A percentile compares a stretch with the other conserved stretches of the same genome.
Conservation (phyloP, 53 echinoderm and acorn worm species). For the Echinometra lucunter region DNA sequence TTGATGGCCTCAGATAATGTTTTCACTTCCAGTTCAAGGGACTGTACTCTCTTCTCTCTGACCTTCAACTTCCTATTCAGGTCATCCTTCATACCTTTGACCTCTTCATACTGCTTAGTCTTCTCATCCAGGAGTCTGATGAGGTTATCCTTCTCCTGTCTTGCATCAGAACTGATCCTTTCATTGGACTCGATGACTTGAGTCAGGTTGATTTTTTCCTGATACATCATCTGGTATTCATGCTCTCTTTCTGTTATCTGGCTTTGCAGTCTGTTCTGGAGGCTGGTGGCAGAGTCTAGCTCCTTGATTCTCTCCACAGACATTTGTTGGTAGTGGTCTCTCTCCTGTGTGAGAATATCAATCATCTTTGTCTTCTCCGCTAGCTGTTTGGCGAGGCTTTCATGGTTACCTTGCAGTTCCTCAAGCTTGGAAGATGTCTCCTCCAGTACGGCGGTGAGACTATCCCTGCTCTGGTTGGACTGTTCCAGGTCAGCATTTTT, state of each 20-base stretch:
- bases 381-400: slow-evolving; percentile 23
- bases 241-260: slow-evolving; percentile 74
- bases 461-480: slow-evolving; percentile 66
- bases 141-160: slow-evolving; percentile 67
- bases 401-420: not conserved
- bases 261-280: slow-evolving; percentile 54
- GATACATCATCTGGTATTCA: slow-evolving; percentile 61
- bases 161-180: slow-evolving; percentile 28
- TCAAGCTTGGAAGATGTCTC: slow-evolving; percentile 54
- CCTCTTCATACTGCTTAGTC: slow-evolving; percentile 69
- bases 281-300: slow-evolving; percentile 66
- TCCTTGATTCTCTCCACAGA: slow-evolving; percentile 77
- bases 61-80: slow-evolving; percentile 76
- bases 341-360: slow-evolving; percentile 71
- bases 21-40: slow-evolving; percentile 76
- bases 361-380: slow-evolving; percentile 67
- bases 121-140: slow-evolving; percentile 68
- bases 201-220: slow-evolving; percentile 76
- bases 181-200: slow-evolving; percentile 76
- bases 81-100: slow-evolving; percentile 72
- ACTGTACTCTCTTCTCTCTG: slow-evolving; percentile 78
- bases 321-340: slow-evolving; percentile 67
- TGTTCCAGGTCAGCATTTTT: slow-evolving; percentile 55
- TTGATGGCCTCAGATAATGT: slow-evolving; percentile 63
- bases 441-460: slow-evolving; percentile 53